A percentile compares a stretch with the other conserved stretches of the same genome.
These are phyloP conservation scores for Stenolophus ochropezus DNA, from an alignment of 2,888 invertebrate species.

Conservation along the genomic window DNA sequence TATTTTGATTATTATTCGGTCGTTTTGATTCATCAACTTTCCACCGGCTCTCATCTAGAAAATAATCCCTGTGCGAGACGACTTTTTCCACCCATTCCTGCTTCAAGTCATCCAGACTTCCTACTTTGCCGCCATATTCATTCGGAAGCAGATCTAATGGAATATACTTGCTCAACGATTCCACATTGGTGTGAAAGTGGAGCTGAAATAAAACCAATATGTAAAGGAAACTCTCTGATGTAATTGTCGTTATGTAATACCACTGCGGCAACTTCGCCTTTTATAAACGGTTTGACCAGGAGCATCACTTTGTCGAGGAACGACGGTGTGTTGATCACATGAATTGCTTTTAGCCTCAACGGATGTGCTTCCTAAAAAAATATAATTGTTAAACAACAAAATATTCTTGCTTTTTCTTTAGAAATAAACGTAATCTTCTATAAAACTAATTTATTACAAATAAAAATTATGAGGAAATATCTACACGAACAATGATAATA, in stretches of 20 bases:
- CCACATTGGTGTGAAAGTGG: slow-evolving; percentile 82
- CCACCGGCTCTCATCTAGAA: slow-evolving; percentile 77
- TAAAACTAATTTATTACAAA: no score
- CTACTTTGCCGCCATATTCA: slow-evolving; percentile 82
- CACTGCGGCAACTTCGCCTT: slow-evolving; percentile 80
- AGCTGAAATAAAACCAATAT: slow-evolving; percentile 73
- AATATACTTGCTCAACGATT: slow-evolving; percentile 79
- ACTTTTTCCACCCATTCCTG: slow-evolving; percentile 78
- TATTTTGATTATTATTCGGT: slow-evolving; percentile 71
- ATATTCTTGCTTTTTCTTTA: no score
- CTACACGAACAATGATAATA: no score
- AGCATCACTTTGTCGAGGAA: slow-evolving; percentile 79
- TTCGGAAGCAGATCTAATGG: slow-evolving; percentile 79
- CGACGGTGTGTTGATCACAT: slow-evolving; percentile 80
- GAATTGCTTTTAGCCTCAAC: slow-evolving; percentile 79
- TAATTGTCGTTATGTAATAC: slow-evolving; percentile 69
- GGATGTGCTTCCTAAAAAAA: slow-evolving; percentile 80
- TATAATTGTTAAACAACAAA: background rate
- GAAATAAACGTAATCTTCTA: no score
- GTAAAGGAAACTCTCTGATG: background rate
- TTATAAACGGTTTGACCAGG: slow-evolving; percentile 80
- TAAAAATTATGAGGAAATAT: no score
- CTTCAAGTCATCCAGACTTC: slow-evolving; percentile 78
- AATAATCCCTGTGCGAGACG: slow-evolving; percentile 76
- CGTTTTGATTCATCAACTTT: slow-evolving; percentile 76